Percentiles rank a stretch among this genome's conserved stretches.
phyloP scores from a whole-genome alignment of 2,888 invertebrate species.

The Cheilosia scutellata region DNA sequence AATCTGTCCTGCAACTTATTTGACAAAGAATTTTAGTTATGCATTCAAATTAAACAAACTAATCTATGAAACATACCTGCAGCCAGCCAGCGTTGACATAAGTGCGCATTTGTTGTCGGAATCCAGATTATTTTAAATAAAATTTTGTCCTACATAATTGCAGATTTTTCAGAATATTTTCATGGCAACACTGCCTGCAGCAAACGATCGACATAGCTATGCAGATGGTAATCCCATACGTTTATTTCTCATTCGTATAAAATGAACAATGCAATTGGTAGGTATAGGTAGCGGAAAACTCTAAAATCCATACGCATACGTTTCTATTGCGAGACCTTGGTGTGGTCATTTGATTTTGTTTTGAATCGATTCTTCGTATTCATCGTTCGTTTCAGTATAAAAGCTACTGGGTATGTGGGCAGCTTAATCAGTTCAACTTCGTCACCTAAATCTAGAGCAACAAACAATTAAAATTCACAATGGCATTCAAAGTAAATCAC shows the following conservation, averaged over 20 bases:
- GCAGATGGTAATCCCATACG: conserved; percentile 41
- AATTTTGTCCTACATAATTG: no score
- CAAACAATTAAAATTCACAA: conserved; percentile 75
- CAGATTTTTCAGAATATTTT: no score
- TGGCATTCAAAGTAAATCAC: conserved; percentile 83
- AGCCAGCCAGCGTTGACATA: no score
- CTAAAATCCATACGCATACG: conserved; percentile 56
- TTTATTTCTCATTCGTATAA: conserved; percentile 9
- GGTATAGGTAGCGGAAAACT: conserved; percentile 33
- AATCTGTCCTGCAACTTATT: no score
- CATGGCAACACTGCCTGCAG: conserved; percentile 12
- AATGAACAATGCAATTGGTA: conserved; percentile 39
- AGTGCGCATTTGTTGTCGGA: no score
- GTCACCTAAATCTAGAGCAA: conserved; percentile 82
- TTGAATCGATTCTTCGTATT: conserved; percentile 27
- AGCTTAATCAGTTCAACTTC: conserved; percentile 82
- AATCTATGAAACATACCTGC: no score
- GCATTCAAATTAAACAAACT: no score
- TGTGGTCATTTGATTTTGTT: conserved; percentile 54
- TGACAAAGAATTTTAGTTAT: no score
- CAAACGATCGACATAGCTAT: conserved; percentile 36
- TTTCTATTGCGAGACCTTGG: conserved; percentile 53
- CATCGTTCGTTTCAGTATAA: conserved; percentile 70
- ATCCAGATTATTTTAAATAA: no score
- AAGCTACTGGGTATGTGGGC: conserved; percentile 36